These are phyloP conservation scores for Dicranocentrus wangi DNA, from an alignment of 2,888 invertebrate genomes.

Conservation along the genomic window DNA sequence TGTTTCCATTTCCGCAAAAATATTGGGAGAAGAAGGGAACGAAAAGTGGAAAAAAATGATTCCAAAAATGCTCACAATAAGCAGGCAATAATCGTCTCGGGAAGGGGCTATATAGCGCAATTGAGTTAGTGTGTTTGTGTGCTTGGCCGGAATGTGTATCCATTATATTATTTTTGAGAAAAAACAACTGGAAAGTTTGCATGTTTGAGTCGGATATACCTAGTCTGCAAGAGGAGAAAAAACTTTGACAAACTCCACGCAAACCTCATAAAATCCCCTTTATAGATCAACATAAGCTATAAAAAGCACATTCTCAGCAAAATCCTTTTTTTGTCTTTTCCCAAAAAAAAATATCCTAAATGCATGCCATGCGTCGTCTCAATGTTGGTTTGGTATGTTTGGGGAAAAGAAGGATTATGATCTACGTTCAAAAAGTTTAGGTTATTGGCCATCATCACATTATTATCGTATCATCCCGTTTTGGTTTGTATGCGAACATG, in stretches of 20 bases:
- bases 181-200: slow-evolving; percentile 24
- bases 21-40: no score
- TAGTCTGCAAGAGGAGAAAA: slow-evolving; percentile 22
- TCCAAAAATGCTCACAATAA: slow-evolving; percentile 30
- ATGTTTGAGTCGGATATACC: slow-evolving; percentile 1
- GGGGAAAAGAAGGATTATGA: slow-evolving; percentile 26
- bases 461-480: slow-evolving; percentile 28
- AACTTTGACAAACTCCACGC: slow-evolving; percentile 52
- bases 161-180: slow-evolving; percentile 21
- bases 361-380: background rate
- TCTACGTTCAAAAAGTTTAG: slow-evolving; percentile 35
- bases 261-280: slow-evolving; percentile 54
- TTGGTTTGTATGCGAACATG: background rate
- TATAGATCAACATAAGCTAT: slow-evolving; percentile 55
- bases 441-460: slow-evolving; percentile 56
- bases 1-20: no score
- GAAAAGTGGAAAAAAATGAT: no score
- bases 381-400: background rate
- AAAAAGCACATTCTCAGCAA: slow-evolving; percentile 54
- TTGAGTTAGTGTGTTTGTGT: slow-evolving; percentile 50
- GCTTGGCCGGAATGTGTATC: slow-evolving; percentile 3
- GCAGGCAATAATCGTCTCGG: slow-evolving; percentile 30
- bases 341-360: background rate
- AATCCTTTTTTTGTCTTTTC: slow-evolving; percentile 1
- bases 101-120: slow-evolving; percentile 33